Percentiles rank a stretch among this genome's conserved stretches.
Evolutionary conservation across 2,888 invertebrate species (phyloP).

Genomic region (Conomelus anceps): DNA sequence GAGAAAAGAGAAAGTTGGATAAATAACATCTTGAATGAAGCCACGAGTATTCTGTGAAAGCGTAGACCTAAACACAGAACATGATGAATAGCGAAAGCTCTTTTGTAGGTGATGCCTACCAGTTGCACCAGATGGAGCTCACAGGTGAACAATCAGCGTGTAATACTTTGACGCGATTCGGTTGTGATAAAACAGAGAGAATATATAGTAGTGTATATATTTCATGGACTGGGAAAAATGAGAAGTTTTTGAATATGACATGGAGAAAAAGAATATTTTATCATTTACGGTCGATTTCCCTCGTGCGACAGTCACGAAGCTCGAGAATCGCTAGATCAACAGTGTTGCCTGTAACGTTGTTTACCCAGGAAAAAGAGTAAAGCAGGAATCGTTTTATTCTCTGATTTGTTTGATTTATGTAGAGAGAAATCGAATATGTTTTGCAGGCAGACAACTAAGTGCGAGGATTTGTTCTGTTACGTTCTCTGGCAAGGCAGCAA

Average conservation of each 20-base stretch:
- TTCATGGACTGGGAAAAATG: background rate
- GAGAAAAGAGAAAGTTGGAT: background rate
- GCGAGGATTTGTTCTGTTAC: background rate
- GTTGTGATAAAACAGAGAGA: background rate
- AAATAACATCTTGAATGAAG: background rate
- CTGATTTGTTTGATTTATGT: background rate
- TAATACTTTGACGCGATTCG: background rate
- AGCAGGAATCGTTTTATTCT: background rate
- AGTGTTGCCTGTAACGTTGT: background rate
- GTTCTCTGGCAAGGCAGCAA: background rate
- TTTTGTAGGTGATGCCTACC: background rate
- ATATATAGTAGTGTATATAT: background rate
- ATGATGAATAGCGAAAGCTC: background rate
- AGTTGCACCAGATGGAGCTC: background rate
- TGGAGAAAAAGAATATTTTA: background rate
- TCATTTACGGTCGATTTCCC: background rate
- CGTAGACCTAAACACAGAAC: background rate
- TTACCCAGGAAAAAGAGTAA: background rate
- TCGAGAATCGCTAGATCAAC: background rate
- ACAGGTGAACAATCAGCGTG: background rate
- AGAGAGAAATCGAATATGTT: background rate
- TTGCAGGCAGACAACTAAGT: background rate
- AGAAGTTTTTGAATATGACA: background rate
- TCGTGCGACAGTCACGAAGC: background rate
- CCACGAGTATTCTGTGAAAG: background rate